These are phyloP conservation scores for Parnassius mnemosyne DNA, from an alignment of 2,888 invertebrate species.

Conservation along the genomic window DNA sequence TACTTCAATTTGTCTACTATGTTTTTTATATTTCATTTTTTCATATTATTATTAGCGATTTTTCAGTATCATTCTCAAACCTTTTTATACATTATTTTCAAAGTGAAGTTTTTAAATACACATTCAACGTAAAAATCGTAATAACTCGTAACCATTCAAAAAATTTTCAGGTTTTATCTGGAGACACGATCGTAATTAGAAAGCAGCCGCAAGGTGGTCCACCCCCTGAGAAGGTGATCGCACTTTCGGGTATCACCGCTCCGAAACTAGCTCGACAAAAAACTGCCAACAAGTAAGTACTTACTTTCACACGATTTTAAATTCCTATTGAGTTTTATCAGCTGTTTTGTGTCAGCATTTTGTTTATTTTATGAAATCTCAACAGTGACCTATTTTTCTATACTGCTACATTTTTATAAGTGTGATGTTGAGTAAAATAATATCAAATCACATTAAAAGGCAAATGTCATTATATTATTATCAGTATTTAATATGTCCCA, in stretches of 20 bases:
- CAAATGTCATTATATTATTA: too few relatives aligned
- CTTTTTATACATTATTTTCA: not conserved
- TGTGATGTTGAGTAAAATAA: too few relatives aligned
- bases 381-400: not conserved
- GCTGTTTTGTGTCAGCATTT: slow-evolving; percentile 1
- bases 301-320: slow-evolving; percentile 13
- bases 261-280: slow-evolving; percentile 87
- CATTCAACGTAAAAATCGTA: not conserved
- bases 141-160: slow-evolving; percentile 3
- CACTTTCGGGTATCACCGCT: slow-evolving; percentile 94
- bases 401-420: too few relatives aligned
- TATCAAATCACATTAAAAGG: too few relatives aligned
- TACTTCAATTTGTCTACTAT: not conserved
- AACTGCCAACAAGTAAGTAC: slow-evolving; percentile 66
- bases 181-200: slow-evolving; percentile 96
- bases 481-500: too few relatives aligned
- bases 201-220: slow-evolving; percentile 93
- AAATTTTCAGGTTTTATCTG: slow-evolving; percentile 92
- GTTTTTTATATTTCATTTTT: not conserved
- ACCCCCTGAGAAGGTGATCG: slow-evolving; percentile 94
- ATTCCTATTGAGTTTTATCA: not conserved
- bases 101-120: slow-evolving; percentile 13
- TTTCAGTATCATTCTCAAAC: slow-evolving; percentile 8
- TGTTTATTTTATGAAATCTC: not conserved
- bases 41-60: not conserved